Evolutionary conservation across 2,113 vertebrate species (phyloP).

Genomic region (Catharus bicknelli): DNA sequence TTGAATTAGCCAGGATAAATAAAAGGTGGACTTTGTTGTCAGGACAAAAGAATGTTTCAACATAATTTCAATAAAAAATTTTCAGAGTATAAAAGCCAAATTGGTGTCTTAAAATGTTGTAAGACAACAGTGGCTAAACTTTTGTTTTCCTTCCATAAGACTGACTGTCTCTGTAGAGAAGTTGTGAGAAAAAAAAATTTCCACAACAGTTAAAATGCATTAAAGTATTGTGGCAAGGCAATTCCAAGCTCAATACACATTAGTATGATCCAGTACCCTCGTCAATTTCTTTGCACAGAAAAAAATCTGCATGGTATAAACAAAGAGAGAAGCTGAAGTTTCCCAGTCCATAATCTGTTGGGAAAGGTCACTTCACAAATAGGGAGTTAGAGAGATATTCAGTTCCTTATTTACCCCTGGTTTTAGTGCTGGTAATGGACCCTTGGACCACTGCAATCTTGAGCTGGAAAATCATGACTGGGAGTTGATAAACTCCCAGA

Average conservation of each 20-base stretch:
- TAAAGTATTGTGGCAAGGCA: not conserved
- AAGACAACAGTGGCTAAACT: not conserved
- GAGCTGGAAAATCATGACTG: rapidly evolving
- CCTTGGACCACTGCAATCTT: not conserved
- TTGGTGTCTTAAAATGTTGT: not conserved
- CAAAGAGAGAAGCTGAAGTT: not conserved
- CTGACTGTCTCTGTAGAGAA: not conserved
- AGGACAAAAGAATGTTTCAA: not conserved
- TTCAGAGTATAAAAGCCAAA: not conserved
- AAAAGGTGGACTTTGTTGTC: not conserved
- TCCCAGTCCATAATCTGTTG: not conserved
- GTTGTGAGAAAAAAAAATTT: not conserved
- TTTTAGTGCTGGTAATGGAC: not conserved
- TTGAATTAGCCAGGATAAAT: not conserved
- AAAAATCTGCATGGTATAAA: not conserved
- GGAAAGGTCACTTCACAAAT: not conserved
- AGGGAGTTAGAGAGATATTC: not conserved
- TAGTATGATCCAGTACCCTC: not conserved
- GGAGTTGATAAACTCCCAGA: not conserved
- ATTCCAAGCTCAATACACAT: not conserved
- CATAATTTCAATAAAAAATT: not conserved
- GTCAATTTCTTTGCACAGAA: not conserved
- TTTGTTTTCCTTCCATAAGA: not conserved
- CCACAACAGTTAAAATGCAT: not conserved
- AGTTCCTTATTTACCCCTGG: not conserved